Conservation (phyloP, 2,113 vertebrate genomes). For the Eulemur macaco region DNA sequence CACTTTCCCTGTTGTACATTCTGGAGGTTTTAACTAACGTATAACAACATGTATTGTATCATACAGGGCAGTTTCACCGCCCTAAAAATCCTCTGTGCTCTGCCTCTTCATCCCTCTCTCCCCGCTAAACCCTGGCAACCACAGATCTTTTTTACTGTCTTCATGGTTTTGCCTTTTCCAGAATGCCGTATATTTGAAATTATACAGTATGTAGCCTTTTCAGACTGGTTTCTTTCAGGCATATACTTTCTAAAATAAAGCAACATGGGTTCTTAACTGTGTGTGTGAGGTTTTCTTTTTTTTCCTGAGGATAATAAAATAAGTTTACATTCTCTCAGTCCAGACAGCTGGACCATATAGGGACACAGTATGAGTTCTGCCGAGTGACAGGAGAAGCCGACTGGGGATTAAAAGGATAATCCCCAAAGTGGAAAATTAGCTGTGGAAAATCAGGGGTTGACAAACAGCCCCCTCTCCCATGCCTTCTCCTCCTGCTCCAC, state of each 20-base stretch:
- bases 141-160: neutral
- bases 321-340: neutral
- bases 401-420: conserved; percentile 45
- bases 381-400: conserved; percentile 37
- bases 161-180: neutral
- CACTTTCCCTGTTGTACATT: neutral
- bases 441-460: conserved; percentile 22
- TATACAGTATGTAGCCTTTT: neutral
- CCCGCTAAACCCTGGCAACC: neutral
- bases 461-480: neutral
- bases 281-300: neutral
- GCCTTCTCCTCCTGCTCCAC: neutral
- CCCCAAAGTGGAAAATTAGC: conserved; percentile 59
- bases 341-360: neutral
- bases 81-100: neutral
- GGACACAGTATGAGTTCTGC: neutral
- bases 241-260: conserved; percentile 16
- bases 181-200: neutral
- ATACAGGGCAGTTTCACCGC: neutral
- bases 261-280: neutral
- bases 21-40: neutral
- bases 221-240: neutral
- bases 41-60: no score
- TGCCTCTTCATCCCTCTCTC: neutral
- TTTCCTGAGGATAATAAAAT: neutral